Conservation (phyloP, 2,113 vertebrate genomes). For the Ageneiosus marmoratus region DNA sequence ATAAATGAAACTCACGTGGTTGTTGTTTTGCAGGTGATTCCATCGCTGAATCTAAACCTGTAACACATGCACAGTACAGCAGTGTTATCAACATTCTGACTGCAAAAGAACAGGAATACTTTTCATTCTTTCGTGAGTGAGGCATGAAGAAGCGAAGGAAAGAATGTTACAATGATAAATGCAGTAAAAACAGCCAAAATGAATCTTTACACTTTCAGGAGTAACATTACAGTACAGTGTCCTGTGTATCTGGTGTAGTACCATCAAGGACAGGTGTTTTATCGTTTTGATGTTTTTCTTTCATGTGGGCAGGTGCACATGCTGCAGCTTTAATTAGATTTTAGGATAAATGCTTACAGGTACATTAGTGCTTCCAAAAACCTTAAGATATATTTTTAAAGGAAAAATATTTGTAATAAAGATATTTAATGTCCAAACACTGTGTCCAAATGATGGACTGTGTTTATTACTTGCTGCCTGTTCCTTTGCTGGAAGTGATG, state of each 20-base stretch:
- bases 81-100: neutral
- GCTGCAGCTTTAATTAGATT: neutral
- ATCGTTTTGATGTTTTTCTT: no score
- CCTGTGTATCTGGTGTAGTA: neutral
- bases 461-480: neutral
- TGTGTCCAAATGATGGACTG: no score
- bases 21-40: constrained; percentile 26
- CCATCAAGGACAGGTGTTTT: no score
- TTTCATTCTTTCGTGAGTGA: neutral
- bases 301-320: neutral
- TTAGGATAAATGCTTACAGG: neutral
- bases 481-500: neutral
- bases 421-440: no score
- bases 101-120: neutral
- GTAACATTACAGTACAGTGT: neutral
- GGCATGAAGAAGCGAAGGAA: neutral
- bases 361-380: neutral
- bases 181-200: neutral
- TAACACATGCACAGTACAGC: constrained; percentile 39
- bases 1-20: constrained; percentile 41
- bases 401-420: neutral
- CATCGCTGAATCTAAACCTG: constrained; percentile 38
- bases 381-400: neutral
- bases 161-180: neutral
- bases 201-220: no score